Evolutionary conservation across 2,113 vertebrate genomes (phyloP), one percentile per base, ranked within the genome.

Genomic region (Stictonetta naevosa): DNA sequence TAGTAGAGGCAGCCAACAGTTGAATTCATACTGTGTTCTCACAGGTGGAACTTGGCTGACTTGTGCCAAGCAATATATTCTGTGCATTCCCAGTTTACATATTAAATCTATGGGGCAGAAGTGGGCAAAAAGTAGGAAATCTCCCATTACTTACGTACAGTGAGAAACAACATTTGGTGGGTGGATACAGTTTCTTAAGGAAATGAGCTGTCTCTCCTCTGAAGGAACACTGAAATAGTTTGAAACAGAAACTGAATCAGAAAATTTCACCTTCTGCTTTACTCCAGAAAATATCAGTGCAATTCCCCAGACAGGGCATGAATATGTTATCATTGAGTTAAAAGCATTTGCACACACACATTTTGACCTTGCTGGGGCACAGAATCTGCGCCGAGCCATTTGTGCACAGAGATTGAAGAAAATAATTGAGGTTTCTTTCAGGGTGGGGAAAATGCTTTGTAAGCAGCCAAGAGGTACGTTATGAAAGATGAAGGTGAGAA

Each of bases 51-150:
- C 95, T 87, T 92, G 3, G 5, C 91, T 88, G 92, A 81, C 93
- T 97, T 56, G 94, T 96, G 97, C 97, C 97, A 97, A 97, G 95
- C 96, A 97, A 95, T 90, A 95, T 97, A 95, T 68, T 92, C 94
- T 71, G 52, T 33, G 2, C 53, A 69, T 92, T 96, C 96, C 96
- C 95, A 95, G 95, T 96, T 96, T 97, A 81, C 96, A 90, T 88
- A 94, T 97, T 95, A 98, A 97, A 96, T 94, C 96, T 90, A 86
- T 86, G 62, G 93, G 90, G 87, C 83, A 95, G 94, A 96, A 96
- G 89, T 85, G 96, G 95, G 86, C 71, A 93, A 95, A 87, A 74
- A 92, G 84, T 93, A 95, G 97, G 95, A 98, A 97, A 97, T 97
- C 96, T 97, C 96, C 34, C 81, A 93, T 98, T 98, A 98, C 97